Conservation (phyloP, 2,113 vertebrate species). For the Indicator indicator region DNA sequence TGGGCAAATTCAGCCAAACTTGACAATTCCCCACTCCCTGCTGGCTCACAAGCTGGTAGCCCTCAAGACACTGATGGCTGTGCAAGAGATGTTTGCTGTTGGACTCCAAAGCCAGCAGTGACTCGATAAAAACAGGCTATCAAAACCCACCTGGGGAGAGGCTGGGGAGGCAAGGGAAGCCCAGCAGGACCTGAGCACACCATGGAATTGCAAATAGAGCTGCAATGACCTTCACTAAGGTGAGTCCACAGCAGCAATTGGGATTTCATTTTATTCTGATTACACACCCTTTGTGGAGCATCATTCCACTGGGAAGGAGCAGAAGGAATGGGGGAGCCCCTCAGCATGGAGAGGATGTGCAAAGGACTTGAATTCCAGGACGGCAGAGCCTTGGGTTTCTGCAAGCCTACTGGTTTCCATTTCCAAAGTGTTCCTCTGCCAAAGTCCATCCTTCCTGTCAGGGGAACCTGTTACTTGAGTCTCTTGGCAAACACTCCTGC, state of each 20-base stretch:
- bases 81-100: background rate
- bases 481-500: fast-evolving
- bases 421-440: background rate
- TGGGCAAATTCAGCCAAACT: conserved; percentile 11
- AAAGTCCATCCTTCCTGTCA: background rate
- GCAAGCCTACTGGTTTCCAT: background rate
- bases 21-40: conserved; percentile 23
- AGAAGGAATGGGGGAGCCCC: background rate
- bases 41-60: conserved; percentile 11
- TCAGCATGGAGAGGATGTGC: background rate
- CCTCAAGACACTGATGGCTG: conserved; percentile 11
- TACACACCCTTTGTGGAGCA: background rate
- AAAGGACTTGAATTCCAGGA: background rate
- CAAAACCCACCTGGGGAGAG: background rate
- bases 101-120: background rate
- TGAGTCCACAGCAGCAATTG: background rate
- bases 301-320: background rate
- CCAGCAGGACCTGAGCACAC: background rate
- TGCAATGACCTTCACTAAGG: background rate
- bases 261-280: background rate
- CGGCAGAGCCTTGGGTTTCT: background rate
- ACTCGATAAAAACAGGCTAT: background rate
- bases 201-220: background rate
- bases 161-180: background rate
- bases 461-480: background rate